These are phyloP conservation scores for Micoletzkya japonica DNA, from an alignment of 2,888 invertebrate genomes.

Conservation along the genomic window DNA sequence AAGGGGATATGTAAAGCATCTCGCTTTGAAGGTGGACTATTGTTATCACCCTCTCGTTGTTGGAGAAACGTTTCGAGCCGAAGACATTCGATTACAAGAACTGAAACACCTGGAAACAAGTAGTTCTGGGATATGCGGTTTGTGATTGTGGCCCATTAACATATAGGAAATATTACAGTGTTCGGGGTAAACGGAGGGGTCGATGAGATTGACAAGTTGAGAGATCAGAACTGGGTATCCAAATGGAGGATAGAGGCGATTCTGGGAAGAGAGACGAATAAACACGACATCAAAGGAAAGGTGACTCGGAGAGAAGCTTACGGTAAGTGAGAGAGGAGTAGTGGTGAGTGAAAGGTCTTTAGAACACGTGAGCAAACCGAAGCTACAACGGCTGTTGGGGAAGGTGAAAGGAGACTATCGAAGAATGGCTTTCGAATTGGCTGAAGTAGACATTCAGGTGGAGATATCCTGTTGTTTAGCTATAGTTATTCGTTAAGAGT, in stretches of 20 bases:
- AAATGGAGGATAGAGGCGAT: constrained; percentile 50
- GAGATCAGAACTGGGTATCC: constrained; percentile 45
- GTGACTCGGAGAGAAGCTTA: constrained; percentile 35
- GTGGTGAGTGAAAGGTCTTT: not conserved
- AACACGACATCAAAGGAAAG: constrained; percentile 40
- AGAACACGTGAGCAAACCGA: constrained; percentile 74
- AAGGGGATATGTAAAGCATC: not conserved
- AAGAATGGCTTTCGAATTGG: constrained; percentile 49
- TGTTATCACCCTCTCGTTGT: constrained; percentile 50
- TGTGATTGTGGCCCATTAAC: not conserved
- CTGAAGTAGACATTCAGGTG: constrained; percentile 78
- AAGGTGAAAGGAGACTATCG: constrained; percentile 51
- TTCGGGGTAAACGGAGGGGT: constrained; percentile 52
- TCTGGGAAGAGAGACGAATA: constrained; percentile 44
- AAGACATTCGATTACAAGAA: constrained; percentile 53
- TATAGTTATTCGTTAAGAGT: constrained; percentile 66
- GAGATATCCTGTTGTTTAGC: not conserved
- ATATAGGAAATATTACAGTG: constrained; percentile 38
- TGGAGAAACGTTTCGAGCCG: constrained; percentile 47
- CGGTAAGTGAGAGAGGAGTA: constrained; percentile 32
- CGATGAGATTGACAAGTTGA: constrained; percentile 11
- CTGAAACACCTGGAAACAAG: constrained; percentile 44
- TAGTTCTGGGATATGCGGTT: constrained; percentile 59
- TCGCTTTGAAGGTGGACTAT: constrained; percentile 14
- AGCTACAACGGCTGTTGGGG: constrained; percentile 77